Evolutionary conservation across 2,888 invertebrate genomes (phyloP).

Genomic region (Stegophylla sp.): DNA sequence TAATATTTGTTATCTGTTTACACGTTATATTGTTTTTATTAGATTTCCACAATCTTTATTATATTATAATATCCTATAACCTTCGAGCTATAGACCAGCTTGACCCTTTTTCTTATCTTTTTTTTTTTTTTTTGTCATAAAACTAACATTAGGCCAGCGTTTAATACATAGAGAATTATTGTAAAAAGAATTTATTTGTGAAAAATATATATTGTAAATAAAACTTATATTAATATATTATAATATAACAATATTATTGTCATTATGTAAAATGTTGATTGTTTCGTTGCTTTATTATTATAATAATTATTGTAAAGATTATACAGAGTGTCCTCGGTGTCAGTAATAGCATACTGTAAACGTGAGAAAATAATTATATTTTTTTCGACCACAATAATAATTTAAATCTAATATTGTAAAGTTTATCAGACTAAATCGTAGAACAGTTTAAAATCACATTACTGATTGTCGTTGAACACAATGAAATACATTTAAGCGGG

Average conservation of each 20-base stretch:
- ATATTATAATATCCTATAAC: slow-evolving; percentile 22
- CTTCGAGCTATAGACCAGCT: slow-evolving; percentile 23
- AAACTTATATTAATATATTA: slow-evolving; percentile 37
- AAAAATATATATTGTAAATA: slow-evolving; percentile 53
- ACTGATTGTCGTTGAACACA: too few relatives aligned
- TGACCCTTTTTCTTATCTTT: background rate
- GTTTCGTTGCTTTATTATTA: slow-evolving; percentile 50
- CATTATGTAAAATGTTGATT: slow-evolving; percentile 35
- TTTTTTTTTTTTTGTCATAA: background rate
- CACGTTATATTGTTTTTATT: background rate
- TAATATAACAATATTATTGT: too few relatives aligned
- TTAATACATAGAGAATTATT: slow-evolving; percentile 32
- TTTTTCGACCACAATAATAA: background rate
- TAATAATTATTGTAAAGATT: background rate
- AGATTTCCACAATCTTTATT: background rate
- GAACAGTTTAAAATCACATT: too few relatives aligned
- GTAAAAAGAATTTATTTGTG: slow-evolving; percentile 37
- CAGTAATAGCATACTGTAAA: too few relatives aligned
- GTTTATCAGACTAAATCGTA: too few relatives aligned
- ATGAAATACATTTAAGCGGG: too few relatives aligned
- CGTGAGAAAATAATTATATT: background rate
- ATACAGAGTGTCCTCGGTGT: background rate
- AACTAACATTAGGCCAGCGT: background rate
- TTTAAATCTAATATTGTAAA: background rate
- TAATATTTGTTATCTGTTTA: slow-evolving; percentile 18